These are phyloP conservation scores for Cheilosia pagana DNA, from an alignment of 2,888 invertebrate genomes.

Conservation along the genomic window DNA sequence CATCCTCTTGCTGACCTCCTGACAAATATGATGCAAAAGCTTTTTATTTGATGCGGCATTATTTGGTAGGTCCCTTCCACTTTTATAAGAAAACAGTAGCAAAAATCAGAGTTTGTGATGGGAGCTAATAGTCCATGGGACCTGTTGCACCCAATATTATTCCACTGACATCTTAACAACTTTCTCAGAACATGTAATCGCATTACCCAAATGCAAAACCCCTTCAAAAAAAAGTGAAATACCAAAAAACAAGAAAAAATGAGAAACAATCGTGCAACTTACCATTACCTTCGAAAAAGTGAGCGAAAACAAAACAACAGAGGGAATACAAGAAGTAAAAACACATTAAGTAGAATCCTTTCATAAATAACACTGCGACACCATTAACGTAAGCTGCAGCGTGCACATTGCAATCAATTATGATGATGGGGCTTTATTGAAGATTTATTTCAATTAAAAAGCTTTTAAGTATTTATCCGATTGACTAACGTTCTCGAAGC, in stretches of 20 bases:
- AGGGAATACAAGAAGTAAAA: slow-evolving; percentile 61
- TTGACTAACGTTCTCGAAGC: slow-evolving; percentile 75
- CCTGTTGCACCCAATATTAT: no score
- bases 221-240: neutral
- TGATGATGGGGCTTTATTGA: slow-evolving; percentile 75
- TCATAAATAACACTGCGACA: slow-evolving; percentile 75
- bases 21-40: no score
- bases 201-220: no score
- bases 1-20: no score
- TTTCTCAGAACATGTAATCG: no score
- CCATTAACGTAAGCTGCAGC: slow-evolving; percentile 74
- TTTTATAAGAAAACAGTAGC: no score
- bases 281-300: neutral
- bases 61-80: no score
- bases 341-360: slow-evolving; percentile 74
- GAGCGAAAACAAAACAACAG: slow-evolving; percentile 13
- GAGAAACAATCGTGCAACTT: neutral
- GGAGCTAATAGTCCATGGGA: no score
- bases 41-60: no score
- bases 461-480: slow-evolving; percentile 76
- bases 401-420: slow-evolving; percentile 75
- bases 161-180: no score
- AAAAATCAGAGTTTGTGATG: no score
- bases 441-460: slow-evolving; percentile 76
- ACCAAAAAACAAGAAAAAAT: neutral